phyloP scores from a whole-genome alignment of 2,797 vertebrate genomes.

The Sebastes oblongus region DNA sequence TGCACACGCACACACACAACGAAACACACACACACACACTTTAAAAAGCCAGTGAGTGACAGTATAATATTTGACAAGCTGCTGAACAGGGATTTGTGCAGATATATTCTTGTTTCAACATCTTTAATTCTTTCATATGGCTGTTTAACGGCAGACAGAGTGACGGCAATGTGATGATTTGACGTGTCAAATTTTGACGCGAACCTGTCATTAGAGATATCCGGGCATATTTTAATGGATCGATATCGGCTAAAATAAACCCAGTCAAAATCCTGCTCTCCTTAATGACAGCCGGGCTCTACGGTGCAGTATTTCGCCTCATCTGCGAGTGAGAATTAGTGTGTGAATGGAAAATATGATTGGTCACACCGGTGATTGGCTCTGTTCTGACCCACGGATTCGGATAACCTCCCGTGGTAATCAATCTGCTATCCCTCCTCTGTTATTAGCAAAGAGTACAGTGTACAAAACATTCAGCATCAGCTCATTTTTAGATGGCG shows the following conservation, averaged over 20 bases:
- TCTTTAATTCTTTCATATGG: not conserved
- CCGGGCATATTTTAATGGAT: not conserved
- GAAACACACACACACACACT: not conserved
- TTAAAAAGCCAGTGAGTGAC: not conserved
- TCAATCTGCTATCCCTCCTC: too few relatives aligned
- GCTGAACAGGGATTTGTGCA: not conserved
- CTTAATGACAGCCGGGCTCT: too few relatives aligned
- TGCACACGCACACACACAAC: not conserved
- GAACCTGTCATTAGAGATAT: not conserved
- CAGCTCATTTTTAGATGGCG: not conserved
- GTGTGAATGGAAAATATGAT: not conserved
- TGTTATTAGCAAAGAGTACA: not conserved
- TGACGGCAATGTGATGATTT: not conserved
- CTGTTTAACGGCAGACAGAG: not conserved
- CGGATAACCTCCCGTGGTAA: accelerated
- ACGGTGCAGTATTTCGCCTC: too few relatives aligned
- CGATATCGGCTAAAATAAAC: too few relatives aligned
- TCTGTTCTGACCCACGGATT: not conserved
- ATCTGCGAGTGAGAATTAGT: not conserved
- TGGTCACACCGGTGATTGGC: not conserved
- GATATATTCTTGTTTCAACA: not conserved
- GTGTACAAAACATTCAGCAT: not conserved
- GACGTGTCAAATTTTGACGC: not conserved
- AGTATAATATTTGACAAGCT: not conserved
- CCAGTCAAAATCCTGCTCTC: too few relatives aligned